Percentiles rank a stretch among this genome's conserved stretches.
Conservation (phyloP, 2,888 invertebrate species). For the Machimus rusticus region DNA sequence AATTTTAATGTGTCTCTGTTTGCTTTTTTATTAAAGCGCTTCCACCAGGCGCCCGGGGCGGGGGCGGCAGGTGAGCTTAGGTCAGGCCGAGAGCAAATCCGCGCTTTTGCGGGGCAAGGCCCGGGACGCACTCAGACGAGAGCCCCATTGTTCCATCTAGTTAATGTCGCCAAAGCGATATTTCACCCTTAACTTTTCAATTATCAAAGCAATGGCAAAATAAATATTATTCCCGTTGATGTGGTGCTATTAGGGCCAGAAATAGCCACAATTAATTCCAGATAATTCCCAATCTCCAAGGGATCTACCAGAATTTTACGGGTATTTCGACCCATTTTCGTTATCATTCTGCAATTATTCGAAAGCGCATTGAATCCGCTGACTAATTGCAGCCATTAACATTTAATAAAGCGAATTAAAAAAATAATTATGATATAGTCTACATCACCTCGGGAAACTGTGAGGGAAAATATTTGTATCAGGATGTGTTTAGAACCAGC, state of each 20-base stretch:
- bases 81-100: background rate
- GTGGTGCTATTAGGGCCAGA: background rate
- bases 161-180: background rate
- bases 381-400: background rate
- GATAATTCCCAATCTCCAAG: background rate
- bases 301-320: background rate
- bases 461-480: background rate
- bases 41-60: background rate
- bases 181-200: background rate
- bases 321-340: background rate
- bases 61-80: background rate
- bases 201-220: background rate
- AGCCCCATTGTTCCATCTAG: background rate
- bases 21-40: background rate
- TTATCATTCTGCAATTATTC: background rate
- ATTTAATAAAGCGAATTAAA: background rate
- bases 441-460: background rate
- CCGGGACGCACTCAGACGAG: background rate
- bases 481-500: background rate
- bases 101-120: background rate
- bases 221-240: background rate
- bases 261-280: background rate
- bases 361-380: background rate
- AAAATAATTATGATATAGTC: background rate
- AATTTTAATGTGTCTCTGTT: slow-evolving; percentile 11